Evolutionary conservation across 2,888 invertebrate species (phyloP), one percentile per base, ranked within the genome.

Genomic region (Himalopsyche anomala): DNA sequence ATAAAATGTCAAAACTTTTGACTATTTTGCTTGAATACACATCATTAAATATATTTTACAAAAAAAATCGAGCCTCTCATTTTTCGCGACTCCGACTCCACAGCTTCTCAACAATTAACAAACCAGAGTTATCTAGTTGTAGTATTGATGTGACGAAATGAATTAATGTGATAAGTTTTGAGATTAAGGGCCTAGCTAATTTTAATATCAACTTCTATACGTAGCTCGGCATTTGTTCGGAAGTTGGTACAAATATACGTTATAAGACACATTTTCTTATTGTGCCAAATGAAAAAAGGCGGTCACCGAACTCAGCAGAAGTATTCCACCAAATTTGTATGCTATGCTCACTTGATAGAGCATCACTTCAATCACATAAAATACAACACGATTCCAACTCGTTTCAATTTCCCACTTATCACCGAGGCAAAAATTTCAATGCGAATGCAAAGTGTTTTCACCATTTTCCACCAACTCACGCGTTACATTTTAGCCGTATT

Each of bases 361-460:
- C 74, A 36, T 36, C 74, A 9, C 36, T 74, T 74, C 74, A 74
- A 74, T 74, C 74, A 74, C 36, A 38, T 36, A 74, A 74, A 28
- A 74, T 38, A 36, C 62, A 62, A 62, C 36, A 74, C 36, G 38
- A 38, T 62, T 11, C n/a, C 11, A 62, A 74, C 38, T 15, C 11
- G 36, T 74, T 38, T 28, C 38, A 74, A 74, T 74, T 74, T 74
- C 38, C 36, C 62, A 51, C 51, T 51, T 51, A 51, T 51, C 51
- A 51, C 51, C 15, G 3, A 5, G 15, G 51, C 51, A 51, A 51
- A 4, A 51, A 51, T 51, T 45, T 51, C 15, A 51, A 15, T 15
- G 8, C 51, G 15, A 51, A 12, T 15, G 51, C 4, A 15, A 51
- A 51, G 15, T 51, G 51, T 15, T 51, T 4, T 4, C 51, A 15